Conservation (phyloP, 2,888 invertebrate genomes). For the Chymomyza amoena region DNA sequence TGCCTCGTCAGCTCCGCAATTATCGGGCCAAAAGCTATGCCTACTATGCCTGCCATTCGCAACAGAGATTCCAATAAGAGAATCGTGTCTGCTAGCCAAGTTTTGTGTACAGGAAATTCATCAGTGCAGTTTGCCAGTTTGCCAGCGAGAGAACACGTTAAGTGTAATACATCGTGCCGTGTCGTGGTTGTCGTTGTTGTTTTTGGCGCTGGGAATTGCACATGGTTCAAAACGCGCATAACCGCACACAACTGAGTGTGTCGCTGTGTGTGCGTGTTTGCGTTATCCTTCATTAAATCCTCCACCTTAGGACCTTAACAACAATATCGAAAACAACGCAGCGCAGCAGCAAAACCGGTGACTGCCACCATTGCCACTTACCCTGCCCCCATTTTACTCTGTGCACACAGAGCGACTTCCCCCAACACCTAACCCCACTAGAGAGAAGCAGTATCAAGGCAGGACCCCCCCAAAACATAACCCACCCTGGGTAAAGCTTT, state of each 20-base stretch:
- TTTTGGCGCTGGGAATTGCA: conserved; percentile 37
- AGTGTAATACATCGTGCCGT: conserved; percentile 17
- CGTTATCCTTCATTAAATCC: conserved; percentile 71
- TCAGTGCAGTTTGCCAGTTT: conserved; percentile 37
- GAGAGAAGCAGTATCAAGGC: neutral
- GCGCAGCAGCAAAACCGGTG: conserved; percentile 29
- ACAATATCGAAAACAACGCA: conserved; percentile 60
- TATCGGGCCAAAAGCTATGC: neutral
- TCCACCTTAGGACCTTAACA: conserved; percentile 61
- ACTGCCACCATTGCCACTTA: neutral
- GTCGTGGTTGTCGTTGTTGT: conserved; percentile 6
- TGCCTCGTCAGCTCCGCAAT: neutral
- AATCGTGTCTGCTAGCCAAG: neutral
- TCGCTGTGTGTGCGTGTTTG: conserved; percentile 27
- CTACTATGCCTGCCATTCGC: neutral
- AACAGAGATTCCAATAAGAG: neutral
- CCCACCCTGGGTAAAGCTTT: conserved; percentile 13
- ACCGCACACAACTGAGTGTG: conserved; percentile 1
- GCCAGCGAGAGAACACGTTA: conserved; percentile 17
- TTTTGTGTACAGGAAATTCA: conserved; percentile 50
- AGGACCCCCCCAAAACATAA: neutral
- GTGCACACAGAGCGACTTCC: conserved; percentile 2
- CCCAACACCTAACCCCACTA: too few relatives aligned
- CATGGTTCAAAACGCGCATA: conserved; percentile 27
- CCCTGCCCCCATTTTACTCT: conserved; percentile 34